Conservation (phyloP, 1,140 invertebrate species). For the Leptinotarsa undecemlineata region DNA sequence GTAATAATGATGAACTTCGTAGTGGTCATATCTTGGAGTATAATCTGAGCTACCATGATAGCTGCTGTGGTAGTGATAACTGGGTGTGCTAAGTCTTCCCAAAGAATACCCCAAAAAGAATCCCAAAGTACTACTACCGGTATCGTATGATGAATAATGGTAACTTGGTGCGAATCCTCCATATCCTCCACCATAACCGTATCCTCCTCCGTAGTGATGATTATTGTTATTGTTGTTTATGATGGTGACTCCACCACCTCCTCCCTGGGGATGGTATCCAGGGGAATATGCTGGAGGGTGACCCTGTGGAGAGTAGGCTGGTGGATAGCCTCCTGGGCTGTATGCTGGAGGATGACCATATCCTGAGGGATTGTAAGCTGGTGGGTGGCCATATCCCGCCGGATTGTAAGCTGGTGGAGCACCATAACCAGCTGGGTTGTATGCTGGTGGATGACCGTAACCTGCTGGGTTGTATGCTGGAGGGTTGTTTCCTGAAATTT, state of each 20-base stretch:
- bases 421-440: constrained; percentile 41
- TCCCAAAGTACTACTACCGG: constrained; percentile 40
- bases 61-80: constrained; percentile 27
- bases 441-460: constrained; percentile 37
- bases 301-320: not conserved
- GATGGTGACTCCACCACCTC: constrained; percentile 23
- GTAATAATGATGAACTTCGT: constrained; percentile 46
- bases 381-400: constrained; percentile 21
- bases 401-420: constrained; percentile 30
- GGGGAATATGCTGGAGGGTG: constrained; percentile 26
- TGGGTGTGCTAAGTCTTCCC: constrained; percentile 39
- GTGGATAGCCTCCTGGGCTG: constrained; percentile 17
- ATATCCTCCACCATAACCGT: not conserved
- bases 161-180: constrained; percentile 30
- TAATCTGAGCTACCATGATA: constrained; percentile 28
- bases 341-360: constrained; percentile 20
- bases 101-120: constrained; percentile 45
- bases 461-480: constrained; percentile 38
- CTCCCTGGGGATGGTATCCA: constrained; percentile 11
- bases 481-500: constrained; percentile 20
- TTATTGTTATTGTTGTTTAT: constrained; percentile 38
- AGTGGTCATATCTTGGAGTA: constrained; percentile 42
- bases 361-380: constrained; percentile 31
- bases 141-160: constrained; percentile 33
- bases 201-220: constrained; percentile 27